These are phyloP conservation scores for Dicaeum eximium DNA, from an alignment of 2,113 vertebrate genomes.

Conservation along the genomic window DNA sequence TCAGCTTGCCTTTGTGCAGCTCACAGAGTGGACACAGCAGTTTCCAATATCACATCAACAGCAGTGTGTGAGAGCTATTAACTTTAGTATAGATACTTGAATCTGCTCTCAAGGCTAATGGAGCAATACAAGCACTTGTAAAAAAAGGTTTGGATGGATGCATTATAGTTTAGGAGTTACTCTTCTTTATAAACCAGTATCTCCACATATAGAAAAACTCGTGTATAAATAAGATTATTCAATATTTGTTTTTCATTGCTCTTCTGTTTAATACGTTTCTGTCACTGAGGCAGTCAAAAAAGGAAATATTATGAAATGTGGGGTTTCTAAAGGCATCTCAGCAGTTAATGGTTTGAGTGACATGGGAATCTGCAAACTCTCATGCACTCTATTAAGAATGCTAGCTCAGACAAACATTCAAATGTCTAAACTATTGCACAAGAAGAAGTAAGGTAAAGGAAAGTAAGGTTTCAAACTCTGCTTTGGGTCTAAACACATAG, in stretches of 20 bases:
- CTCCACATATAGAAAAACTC: background rate
- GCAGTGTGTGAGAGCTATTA: background rate
- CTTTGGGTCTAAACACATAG: background rate
- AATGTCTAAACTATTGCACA: background rate
- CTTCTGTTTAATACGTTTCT: background rate
- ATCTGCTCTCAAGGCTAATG: background rate
- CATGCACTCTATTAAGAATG: background rate
- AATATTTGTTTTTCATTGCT: background rate
- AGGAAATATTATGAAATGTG: background rate
- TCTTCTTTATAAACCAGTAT: background rate
- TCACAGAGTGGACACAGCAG: background rate
- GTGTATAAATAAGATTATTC: background rate
- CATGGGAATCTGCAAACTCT: background rate
- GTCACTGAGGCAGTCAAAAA: background rate
- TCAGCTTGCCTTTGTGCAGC: background rate
- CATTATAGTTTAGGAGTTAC: background rate
- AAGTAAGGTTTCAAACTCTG: background rate
- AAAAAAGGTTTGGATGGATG: background rate
- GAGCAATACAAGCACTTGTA: background rate
- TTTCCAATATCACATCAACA: background rate
- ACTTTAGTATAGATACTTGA: background rate
- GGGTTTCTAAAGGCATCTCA: background rate
- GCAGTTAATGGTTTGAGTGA: background rate
- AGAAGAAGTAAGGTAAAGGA: accelerated
- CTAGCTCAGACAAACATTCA: background rate